Conservation (phyloP, 2,888 invertebrate genomes). For the Hyppa rectilinea region DNA sequence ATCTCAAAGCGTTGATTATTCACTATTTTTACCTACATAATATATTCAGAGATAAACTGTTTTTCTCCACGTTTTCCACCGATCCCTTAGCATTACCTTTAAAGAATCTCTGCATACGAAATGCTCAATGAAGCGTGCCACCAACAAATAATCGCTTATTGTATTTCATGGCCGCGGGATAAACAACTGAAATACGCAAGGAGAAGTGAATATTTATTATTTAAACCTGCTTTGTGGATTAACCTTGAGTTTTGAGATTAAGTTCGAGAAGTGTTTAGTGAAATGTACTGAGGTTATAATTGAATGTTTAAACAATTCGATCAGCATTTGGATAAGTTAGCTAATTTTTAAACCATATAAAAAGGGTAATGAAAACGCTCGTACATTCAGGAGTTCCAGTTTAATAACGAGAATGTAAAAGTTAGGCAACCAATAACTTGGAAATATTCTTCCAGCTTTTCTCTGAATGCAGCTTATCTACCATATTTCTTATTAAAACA, state of each 20-base stretch:
- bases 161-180: neutral
- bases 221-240: slow-evolving; percentile 22
- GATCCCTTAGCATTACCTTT: neutral
- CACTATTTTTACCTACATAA: neutral
- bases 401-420: neutral
- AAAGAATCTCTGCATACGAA: neutral
- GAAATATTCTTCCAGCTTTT: neutral
- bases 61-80: neutral
- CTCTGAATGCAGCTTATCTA: neutral
- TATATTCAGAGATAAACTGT: too few relatives aligned
- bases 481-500: neutral
- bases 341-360: neutral
- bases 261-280: slow-evolving; percentile 1
- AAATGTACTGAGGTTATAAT: slow-evolving; percentile 15
- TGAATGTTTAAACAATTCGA: neutral
- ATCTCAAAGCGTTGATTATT: neutral
- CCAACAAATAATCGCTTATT: neutral
- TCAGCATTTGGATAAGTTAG: too few relatives aligned
- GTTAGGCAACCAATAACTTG: too few relatives aligned
- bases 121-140: slow-evolving; percentile 23
- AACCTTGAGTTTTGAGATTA: slow-evolving; percentile 26
- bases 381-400: neutral
- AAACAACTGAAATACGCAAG: slow-evolving; percentile 4
- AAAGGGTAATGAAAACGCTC: neutral
- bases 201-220: slow-evolving; percentile 21